phyloP scores from a whole-genome alignment of 2,113 vertebrate species.

The Malurus melanocephalus region DNA sequence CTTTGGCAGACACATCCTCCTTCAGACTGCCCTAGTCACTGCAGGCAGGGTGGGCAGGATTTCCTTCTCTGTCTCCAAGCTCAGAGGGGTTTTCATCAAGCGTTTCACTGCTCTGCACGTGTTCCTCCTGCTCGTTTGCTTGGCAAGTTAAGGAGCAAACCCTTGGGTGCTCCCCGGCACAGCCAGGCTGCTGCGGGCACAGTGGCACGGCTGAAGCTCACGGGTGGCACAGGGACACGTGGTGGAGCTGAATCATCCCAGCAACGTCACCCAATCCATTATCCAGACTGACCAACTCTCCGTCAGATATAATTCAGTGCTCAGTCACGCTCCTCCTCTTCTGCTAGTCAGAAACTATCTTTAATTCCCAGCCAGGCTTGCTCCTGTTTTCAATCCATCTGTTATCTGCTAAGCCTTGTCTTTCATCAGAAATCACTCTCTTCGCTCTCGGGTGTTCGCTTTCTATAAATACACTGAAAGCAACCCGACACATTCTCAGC shows the following conservation, averaged over 20 bases:
- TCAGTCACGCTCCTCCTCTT: not conserved
- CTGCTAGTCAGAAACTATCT: not conserved
- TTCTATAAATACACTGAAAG: constrained; percentile 19
- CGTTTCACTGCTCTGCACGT: not conserved
- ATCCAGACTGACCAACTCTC: not conserved
- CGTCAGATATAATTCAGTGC: not conserved
- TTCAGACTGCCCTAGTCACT: not conserved
- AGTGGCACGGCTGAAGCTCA: not conserved
- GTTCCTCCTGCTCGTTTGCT: not conserved
- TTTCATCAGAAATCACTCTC: not conserved
- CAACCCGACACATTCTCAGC: not conserved
- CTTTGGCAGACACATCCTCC: constrained; percentile 11
- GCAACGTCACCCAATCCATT: not conserved
- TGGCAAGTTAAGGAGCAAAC: not conserved
- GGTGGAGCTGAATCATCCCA: not conserved
- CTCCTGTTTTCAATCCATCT: not conserved
- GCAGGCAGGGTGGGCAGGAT: not conserved
- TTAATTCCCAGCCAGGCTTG: not conserved
- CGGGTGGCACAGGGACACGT: not conserved
- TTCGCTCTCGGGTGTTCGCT: not conserved
- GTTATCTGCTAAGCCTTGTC: constrained; percentile 4
- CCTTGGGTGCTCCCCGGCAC: fast-evolving
- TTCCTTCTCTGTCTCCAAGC: constrained; percentile 2
- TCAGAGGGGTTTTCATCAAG: not conserved
- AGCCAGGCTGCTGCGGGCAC: not conserved